Conservation (phyloP, 2,797 vertebrate genomes). For the Gobio occitaniae region DNA sequence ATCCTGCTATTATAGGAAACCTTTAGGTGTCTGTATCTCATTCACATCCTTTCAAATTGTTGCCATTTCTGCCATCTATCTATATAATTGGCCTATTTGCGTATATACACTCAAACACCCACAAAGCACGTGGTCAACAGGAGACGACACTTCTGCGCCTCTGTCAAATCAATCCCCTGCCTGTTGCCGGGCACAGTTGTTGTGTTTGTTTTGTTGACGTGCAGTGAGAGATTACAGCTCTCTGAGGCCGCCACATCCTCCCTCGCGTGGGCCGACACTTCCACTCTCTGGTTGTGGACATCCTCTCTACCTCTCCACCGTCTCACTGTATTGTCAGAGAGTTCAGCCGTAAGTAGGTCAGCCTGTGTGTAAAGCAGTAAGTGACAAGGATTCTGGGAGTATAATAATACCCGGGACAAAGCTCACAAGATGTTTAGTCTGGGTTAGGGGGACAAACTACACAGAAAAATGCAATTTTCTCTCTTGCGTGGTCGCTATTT, state of each 20-base stretch:
- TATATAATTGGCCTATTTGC: not conserved
- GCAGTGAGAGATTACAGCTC: constrained; percentile 21
- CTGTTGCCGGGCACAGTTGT: constrained; percentile 44
- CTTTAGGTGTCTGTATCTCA: not conserved
- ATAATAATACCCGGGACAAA: constrained; percentile 41
- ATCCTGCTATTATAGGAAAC: not conserved
- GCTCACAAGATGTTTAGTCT: constrained; percentile 52
- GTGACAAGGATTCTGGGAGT: constrained; percentile 47
- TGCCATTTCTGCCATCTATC: not conserved
- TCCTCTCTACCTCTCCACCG: not conserved
- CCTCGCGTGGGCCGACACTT: not conserved
- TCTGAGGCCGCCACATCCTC: not conserved
- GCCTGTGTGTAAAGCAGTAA: constrained; percentile 49
- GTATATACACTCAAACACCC: not conserved
- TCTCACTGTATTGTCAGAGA: constrained; percentile 4
- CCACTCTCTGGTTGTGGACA: constrained; percentile 18
- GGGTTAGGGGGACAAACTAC: constrained; percentile 25
- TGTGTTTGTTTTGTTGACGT: constrained; percentile 37
- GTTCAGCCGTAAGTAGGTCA: constrained; percentile 52
- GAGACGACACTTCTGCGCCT: constrained; percentile 34
- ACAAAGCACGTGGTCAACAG: not conserved
- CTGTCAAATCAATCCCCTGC: constrained; percentile 45
- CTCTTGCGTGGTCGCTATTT: not conserved
- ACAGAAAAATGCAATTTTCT: constrained; percentile 9
- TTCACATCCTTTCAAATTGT: constrained; percentile 13